Conservation (phyloP, 2,797 vertebrate species). For the Bufotes viridis region DNA sequence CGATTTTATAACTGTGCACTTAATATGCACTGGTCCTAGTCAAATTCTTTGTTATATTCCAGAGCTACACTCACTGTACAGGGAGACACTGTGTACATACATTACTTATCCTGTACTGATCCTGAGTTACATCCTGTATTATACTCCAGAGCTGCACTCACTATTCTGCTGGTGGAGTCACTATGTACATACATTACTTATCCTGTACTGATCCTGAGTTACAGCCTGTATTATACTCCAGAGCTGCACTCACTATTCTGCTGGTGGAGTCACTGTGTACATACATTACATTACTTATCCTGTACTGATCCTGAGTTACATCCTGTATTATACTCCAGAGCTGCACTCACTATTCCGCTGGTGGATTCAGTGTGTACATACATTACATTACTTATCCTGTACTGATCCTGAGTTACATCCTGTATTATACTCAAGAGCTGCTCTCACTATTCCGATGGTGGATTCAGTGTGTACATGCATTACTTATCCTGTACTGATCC, state of each 20-base stretch:
- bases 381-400: neutral
- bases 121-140: neutral
- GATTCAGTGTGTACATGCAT: neutral
- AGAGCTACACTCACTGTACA: neutral
- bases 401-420: too few species aligned
- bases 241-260: constrained; percentile 4
- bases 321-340: neutral
- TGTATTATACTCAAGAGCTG: constrained; percentile 10
- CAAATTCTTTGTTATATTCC: neutral
- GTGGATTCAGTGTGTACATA: too few species aligned
- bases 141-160: constrained; percentile 5
- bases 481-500: neutral
- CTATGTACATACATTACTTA: neutral
- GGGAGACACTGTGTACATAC: neutral
- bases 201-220: constrained; percentile 3
- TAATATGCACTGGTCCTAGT: neutral
- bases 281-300: constrained; percentile 7
- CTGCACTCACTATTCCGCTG: neutral
- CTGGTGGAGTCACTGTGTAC: neutral
- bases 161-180: neutral
- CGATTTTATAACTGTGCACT: neutral
- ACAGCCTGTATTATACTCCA: neutral
- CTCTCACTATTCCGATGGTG: constrained; percentile 4
- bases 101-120: neutral
- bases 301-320: too few species aligned